These are phyloP conservation scores for Macrosteles quadrilineatus DNA, from an alignment of 1,140 invertebrate genomes.

Conservation along the genomic window DNA sequence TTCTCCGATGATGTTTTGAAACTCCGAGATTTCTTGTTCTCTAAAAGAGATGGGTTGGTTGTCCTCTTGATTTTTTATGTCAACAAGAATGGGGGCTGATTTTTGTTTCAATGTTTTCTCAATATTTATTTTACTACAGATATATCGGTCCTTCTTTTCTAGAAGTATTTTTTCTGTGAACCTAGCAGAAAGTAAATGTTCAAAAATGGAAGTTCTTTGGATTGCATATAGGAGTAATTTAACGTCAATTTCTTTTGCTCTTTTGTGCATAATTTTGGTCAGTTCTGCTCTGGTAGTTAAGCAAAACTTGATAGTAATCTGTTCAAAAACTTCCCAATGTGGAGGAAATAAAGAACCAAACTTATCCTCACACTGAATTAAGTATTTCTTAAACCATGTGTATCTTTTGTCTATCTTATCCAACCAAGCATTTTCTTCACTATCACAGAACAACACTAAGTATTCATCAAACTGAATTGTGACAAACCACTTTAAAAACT, in stretches of 20 bases:
- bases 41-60: slow-evolving; percentile 35
- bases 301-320: slow-evolving; percentile 93
- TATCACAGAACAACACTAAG: slow-evolving; percentile 88
- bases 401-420: slow-evolving; percentile 95
- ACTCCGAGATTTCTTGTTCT: slow-evolving; percentile 54
- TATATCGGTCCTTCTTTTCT: slow-evolving; percentile 43
- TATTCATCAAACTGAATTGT: slow-evolving; percentile 89
- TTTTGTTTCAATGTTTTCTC: slow-evolving; percentile 35
- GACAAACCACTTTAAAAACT: slow-evolving; percentile 92
- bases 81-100: not conserved
- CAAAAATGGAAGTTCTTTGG: slow-evolving; percentile 92
- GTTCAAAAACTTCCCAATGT: slow-evolving; percentile 93
- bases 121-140: slow-evolving; percentile 30
- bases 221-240: slow-evolving; percentile 94
- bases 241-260: slow-evolving; percentile 89
- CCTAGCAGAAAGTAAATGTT: slow-evolving; percentile 83
- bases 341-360: slow-evolving; percentile 88
- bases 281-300: slow-evolving; percentile 73
- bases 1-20: slow-evolving; percentile 79
- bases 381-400: slow-evolving; percentile 94
- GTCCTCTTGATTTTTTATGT: slow-evolving; percentile 37
- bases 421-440: slow-evolving; percentile 95
- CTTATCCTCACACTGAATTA: slow-evolving; percentile 94
- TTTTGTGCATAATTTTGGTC: slow-evolving; percentile 79
- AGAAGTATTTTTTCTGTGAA: slow-evolving; percentile 74